These are phyloP conservation scores for Itoplectis maculator DNA, from an alignment of 2,888 invertebrate genomes.

Conservation along the genomic window DNA sequence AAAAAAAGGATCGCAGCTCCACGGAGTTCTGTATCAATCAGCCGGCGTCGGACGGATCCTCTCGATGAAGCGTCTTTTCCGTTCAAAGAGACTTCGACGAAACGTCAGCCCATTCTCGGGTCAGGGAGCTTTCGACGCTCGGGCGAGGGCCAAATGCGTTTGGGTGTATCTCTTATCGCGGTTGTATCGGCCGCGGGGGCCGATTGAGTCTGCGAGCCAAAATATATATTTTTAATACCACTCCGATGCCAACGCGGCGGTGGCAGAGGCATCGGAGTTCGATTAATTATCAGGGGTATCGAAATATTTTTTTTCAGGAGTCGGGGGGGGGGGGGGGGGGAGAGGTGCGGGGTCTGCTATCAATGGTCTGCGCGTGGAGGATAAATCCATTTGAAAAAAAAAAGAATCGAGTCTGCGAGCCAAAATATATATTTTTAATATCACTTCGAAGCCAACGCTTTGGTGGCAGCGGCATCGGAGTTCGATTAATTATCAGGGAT, in stretches of 20 bases:
- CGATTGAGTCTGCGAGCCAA: constrained; percentile 57
- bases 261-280: constrained; percentile 39
- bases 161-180: constrained; percentile 58
- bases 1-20: constrained; percentile 19
- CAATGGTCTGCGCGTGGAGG: background rate
- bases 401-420: constrained; percentile 49
- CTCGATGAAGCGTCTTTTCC: too few species aligned
- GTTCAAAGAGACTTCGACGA: background rate
- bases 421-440: constrained; percentile 62
- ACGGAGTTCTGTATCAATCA: too few species aligned
- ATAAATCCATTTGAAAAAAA: constrained; percentile 2
- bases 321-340: too few species aligned
- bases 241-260: constrained; percentile 21
- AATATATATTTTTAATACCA: constrained; percentile 60
- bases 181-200: constrained; percentile 19
- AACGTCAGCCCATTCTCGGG: too few species aligned
- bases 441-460: constrained; percentile 37
- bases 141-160: constrained; percentile 57
- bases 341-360: background rate
- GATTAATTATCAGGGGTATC: constrained; percentile 62
- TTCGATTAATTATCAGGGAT: constrained; percentile 65
- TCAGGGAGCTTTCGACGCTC: constrained; percentile 66
- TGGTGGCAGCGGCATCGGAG: constrained; percentile 17
- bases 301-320: constrained; percentile 10
- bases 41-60: too few species aligned